Evolutionary conservation across 2,797 vertebrate species (phyloP).

Genomic region (Typhlichthys eigenmanni): DNA sequence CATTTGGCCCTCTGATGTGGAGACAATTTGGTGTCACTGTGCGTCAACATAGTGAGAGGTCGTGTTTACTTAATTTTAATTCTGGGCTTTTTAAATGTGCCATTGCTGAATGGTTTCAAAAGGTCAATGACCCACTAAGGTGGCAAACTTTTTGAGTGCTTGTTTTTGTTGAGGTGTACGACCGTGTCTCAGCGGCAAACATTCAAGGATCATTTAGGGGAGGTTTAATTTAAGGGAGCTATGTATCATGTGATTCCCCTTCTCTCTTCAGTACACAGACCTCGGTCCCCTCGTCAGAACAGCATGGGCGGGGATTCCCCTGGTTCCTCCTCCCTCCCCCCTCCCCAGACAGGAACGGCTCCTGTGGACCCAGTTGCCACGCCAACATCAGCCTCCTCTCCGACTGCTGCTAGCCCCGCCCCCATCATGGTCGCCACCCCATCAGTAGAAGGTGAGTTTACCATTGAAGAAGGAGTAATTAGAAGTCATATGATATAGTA

Average conservation of each 20-base stretch:
- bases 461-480: neutral
- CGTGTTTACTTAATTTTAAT: no score
- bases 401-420: conserved; percentile 88
- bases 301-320: conserved; percentile 80
- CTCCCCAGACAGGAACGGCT: conserved; percentile 87
- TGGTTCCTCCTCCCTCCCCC: conserved; percentile 83
- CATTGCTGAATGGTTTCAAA: no score
- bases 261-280: conserved; percentile 88
- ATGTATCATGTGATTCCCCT: conserved; percentile 15
- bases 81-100: no score
- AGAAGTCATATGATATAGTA: neutral
- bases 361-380: conserved; percentile 83
- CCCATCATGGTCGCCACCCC: conserved; percentile 87
- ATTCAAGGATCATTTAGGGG: no score
- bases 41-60: no score
- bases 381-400: conserved; percentile 85
- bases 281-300: conserved; percentile 93
- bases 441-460: conserved; percentile 83
- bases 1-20: no score
- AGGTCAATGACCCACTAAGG: no score
- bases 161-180: no score
- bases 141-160: no score
- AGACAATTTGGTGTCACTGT: no score
- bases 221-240: neutral
- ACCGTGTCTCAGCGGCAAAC: no score